Base-by-base conservation (phyloP, 1,140 invertebrate species). In the Drosophila ogumai region DNA sequence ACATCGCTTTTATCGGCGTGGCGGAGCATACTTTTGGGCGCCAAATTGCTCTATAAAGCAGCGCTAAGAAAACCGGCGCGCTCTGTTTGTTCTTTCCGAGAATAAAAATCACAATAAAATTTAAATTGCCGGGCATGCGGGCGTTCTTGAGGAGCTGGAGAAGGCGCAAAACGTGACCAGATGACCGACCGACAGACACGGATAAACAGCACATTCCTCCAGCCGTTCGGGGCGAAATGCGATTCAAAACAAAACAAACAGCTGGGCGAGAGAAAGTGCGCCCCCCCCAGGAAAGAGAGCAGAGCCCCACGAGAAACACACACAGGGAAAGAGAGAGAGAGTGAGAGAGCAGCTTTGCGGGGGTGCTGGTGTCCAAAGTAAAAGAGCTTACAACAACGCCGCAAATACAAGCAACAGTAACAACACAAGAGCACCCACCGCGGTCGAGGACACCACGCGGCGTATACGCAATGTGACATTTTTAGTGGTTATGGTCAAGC, bases 401-500 rank as follows among this genome's bases (percentile, higher is more conserved):
- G 13, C 25, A 49, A 65, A 50, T 34, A 67, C 61, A 67, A 49
- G 22, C 55, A 64, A 64, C 55, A 64, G 54, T 19, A 63, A 19
- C 19, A 28, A 52, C 41, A 69, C 34, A 72, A 40, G 56, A 46
- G 60, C 56, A 52, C 68, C 36, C 38, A 47, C 55, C 69, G 58
- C 49, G 76, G 58, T 75, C 85, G 84, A 90, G 84, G 85, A 85
- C 84, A 79, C 79, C 81, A 88, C 85, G 81, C 85, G 84, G 85
- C 81, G 77, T 90, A 85, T 88, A 88, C 81, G 86, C 85, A 88
- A 90, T 88, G 85, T 88, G 85, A 88, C 85, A 88, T 67, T 71
- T 88, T 90, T 88, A 88, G 78, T 88, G 85, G 85, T 88, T 88
- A 88, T 88, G 85, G 85, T 88, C 85, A 88, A 88, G 85, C 84